Evolutionary conservation across 1,140 invertebrate species (phyloP), one percentile per base, ranked within the genome.

Genomic region (Anastrepha obliqua): DNA sequence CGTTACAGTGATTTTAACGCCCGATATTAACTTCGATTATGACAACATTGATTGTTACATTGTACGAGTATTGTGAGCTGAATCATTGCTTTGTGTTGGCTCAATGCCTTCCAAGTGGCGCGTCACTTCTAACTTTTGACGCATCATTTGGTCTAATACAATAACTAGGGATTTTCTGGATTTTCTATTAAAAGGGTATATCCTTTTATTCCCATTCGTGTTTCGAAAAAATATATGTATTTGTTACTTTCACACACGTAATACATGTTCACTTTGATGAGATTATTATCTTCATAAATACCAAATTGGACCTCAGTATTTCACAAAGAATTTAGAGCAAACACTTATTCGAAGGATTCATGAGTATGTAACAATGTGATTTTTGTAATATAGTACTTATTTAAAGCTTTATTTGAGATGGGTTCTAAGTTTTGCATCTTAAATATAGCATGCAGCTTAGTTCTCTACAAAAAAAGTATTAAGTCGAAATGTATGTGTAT

Each of bases 11-110:
- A 64, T 86, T 88, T 85, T 86, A 88, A 88, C 85, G 87, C 62
- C 62, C 85, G 78, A 88, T 88, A 88, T 88, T 88, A 88, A 67
- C 87, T 44, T 47, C 29, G 60, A 88, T 88, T 88, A 86, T 85
- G 39, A 85, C 64, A 65, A 88, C 85, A 85, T 88, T 44, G 81
- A 88, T 86, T 86, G 42, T 86, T 81, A 42, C 44, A 87, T 70
- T 87, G 86, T 87, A 60, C 9, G 85, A 15, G 13, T 7, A 67
- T 39, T 87, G 62, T 67, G 39, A 67, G 87, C 39, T 88, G 78
- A 86, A 88, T 88, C 55, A 55, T 64, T 39, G 86, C 29, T 58
- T 47, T 87, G 47, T 55, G 9, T 64, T 86, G 20, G 64, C n/a
- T 64, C 60, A 86, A 86, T 87, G 51, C 64, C 13, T 6, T 65